Conservation (phyloP, 2,888 invertebrate species). For the Dioctria rufipes region DNA sequence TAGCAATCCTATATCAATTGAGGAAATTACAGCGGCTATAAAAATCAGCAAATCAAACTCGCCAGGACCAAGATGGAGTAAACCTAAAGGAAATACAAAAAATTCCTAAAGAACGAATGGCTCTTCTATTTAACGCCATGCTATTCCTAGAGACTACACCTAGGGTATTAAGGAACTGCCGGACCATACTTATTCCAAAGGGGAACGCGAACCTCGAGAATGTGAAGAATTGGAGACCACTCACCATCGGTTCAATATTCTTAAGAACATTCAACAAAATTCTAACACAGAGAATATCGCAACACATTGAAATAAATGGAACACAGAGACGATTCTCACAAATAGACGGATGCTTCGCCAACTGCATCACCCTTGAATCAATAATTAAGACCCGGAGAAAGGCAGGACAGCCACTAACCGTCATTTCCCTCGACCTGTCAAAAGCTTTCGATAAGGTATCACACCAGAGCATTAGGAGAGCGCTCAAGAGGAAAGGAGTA, state of each 20-base stretch:
- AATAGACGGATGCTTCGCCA: slow-evolving; percentile 31
- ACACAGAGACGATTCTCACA: not conserved
- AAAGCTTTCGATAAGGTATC: slow-evolving; percentile 8
- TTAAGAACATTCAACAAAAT: slow-evolving; percentile 6
- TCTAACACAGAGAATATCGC: not conserved
- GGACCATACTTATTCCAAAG: slow-evolving; percentile 11
- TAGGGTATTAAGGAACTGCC: too few species aligned
- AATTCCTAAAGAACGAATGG: not conserved
- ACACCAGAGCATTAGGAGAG: not conserved
- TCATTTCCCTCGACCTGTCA: slow-evolving; percentile 1
- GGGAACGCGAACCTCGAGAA: not conserved
- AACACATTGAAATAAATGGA: not conserved
- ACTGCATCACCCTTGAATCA: not conserved
- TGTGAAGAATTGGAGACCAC: slow-evolving; percentile 11
- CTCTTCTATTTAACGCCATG: slow-evolving; percentile 12
- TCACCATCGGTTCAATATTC: not conserved
- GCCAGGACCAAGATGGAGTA: slow-evolving; percentile 6
- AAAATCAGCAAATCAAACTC: not conserved
- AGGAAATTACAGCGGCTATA: not conserved
- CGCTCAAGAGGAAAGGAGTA: not conserved
- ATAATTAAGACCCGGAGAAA: not conserved
- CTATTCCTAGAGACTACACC: not conserved
- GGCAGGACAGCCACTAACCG: not conserved
- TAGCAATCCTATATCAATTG: not conserved
- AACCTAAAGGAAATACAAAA: not conserved